Percentiles rank a stretch among this genome's conserved stretches.
Evolutionary conservation across 2,797 vertebrate species (phyloP).

Genomic region (Etheostoma perlongum): DNA sequence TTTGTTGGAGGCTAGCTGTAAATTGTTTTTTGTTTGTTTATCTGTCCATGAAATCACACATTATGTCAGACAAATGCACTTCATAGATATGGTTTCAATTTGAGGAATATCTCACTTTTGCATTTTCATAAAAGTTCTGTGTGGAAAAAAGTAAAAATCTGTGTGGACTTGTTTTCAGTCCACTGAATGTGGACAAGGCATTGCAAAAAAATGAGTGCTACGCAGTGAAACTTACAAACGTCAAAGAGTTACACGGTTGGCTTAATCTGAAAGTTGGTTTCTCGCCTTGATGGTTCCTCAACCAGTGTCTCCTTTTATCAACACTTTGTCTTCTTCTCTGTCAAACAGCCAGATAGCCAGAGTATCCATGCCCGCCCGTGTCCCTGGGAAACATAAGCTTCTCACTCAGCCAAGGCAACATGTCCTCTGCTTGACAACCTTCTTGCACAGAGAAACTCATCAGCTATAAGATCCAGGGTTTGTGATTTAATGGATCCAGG

Average conservation of each 20-base stretch:
- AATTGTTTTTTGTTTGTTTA: not conserved
- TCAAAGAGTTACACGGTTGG: not conserved
- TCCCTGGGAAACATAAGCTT: slow-evolving; percentile 32
- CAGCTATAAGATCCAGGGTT: slow-evolving; percentile 9
- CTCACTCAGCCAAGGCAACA: slow-evolving; percentile 39
- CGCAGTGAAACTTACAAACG: not conserved
- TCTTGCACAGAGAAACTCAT: slow-evolving; percentile 54
- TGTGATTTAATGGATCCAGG: slow-evolving; percentile 24
- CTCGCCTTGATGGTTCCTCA: slow-evolving; percentile 3
- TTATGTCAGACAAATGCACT: not conserved
- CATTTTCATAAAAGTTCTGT: not conserved
- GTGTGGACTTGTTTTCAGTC: not conserved
- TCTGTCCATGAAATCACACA: not conserved
- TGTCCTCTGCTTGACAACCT: slow-evolving; percentile 45
- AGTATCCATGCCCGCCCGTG: slow-evolving; percentile 4
- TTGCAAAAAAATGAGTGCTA: not conserved
- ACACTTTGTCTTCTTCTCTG: slow-evolving; percentile 20
- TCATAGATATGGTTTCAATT: not conserved
- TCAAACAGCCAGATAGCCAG: slow-evolving; percentile 39
- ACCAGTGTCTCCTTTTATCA: slow-evolving; percentile 4
- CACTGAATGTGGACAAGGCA: not conserved
- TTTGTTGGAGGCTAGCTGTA: not conserved
- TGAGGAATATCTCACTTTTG: not conserved
- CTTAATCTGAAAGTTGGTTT: not conserved
- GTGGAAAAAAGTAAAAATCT: not conserved